These are phyloP conservation scores for Heterotilapia buettikoferi DNA, from an alignment of 2,113 vertebrate genomes.

Conservation along the genomic window DNA sequence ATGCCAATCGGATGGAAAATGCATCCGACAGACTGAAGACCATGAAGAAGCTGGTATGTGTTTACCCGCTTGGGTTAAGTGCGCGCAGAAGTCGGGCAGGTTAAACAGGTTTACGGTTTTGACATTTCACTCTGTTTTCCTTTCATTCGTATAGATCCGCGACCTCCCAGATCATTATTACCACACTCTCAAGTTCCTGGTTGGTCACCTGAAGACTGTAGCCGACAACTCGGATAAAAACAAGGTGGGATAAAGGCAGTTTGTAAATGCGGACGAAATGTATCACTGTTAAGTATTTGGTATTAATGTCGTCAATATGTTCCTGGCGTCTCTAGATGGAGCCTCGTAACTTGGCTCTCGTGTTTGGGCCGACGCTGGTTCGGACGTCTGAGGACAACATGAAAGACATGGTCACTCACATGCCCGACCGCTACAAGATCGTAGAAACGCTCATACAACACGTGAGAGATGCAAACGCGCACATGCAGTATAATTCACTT, in stretches of 20 bases:
- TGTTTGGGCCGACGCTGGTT: slow-evolving; percentile 93
- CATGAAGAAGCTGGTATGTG: slow-evolving; percentile 85
- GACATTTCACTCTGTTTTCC: not conserved
- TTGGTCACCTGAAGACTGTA: slow-evolving; percentile 89
- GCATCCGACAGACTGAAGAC: slow-evolving; percentile 88
- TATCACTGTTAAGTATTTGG: fast-evolving
- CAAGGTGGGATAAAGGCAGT: slow-evolving; percentile 73
- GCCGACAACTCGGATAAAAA: slow-evolving; percentile 92
- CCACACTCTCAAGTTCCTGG: slow-evolving; percentile 92
- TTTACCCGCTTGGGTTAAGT: not conserved
- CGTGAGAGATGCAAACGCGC: slow-evolving; percentile 55
- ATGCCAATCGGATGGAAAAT: slow-evolving; percentile 89
- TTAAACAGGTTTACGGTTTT: not conserved
- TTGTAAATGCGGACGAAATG: fast-evolving
- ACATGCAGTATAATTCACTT: fast-evolving
- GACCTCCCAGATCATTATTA: slow-evolving; percentile 92
- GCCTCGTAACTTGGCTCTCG: slow-evolving; percentile 91
- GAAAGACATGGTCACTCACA: slow-evolving; percentile 99
- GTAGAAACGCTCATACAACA: slow-evolving; percentile 96
- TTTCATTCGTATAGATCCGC: slow-evolving; percentile 74
- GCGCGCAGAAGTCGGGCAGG: not conserved
- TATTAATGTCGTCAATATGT: not conserved
- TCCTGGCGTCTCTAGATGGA: slow-evolving; percentile 80
- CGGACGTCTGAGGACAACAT: slow-evolving; percentile 97
- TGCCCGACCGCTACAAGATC: slow-evolving; percentile 98